phyloP scores from a whole-genome alignment of 2,888 invertebrate genomes.

The Parnassius smintheus region DNA sequence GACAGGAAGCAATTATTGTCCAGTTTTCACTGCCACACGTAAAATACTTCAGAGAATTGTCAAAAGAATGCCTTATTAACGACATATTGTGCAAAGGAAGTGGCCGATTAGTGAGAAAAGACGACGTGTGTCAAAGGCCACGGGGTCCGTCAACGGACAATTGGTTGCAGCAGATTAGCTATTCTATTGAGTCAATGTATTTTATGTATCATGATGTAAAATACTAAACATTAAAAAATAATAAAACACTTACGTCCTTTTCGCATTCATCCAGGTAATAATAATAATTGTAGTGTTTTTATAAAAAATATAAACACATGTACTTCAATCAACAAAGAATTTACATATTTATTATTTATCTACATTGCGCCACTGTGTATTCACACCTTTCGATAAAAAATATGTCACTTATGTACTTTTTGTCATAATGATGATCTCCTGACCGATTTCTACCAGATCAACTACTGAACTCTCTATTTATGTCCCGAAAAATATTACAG shows the following conservation, averaged over 20 bases:
- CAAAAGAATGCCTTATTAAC: constrained; percentile 33
- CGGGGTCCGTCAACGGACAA: constrained; percentile 35
- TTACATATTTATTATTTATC: too few species aligned
- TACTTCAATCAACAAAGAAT: too few species aligned
- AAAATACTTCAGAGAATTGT: constrained; percentile 2
- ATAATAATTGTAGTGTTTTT: neutral
- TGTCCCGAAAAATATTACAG: too few species aligned
- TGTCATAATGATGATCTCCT: too few species aligned
- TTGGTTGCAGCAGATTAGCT: constrained; percentile 30
- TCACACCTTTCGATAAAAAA: too few species aligned
- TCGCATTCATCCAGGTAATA: neutral
- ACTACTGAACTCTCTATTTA: too few species aligned
- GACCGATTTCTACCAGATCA: too few species aligned
- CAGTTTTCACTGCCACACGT: neutral
- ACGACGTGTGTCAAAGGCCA: constrained; percentile 52
- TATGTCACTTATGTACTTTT: too few species aligned
- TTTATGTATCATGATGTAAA: too few species aligned
- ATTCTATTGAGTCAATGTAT: constrained; percentile 21
- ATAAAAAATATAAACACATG: too few species aligned
- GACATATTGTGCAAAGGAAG: constrained; percentile 48
- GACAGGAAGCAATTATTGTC: neutral
- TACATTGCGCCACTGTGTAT: too few species aligned
- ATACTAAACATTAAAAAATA: too few species aligned
- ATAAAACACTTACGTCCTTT: neutral
- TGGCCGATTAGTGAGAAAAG: constrained; percentile 50